Base-by-base conservation (phyloP, 2,797 vertebrate genomes). In the Staurois parvus region DNA sequence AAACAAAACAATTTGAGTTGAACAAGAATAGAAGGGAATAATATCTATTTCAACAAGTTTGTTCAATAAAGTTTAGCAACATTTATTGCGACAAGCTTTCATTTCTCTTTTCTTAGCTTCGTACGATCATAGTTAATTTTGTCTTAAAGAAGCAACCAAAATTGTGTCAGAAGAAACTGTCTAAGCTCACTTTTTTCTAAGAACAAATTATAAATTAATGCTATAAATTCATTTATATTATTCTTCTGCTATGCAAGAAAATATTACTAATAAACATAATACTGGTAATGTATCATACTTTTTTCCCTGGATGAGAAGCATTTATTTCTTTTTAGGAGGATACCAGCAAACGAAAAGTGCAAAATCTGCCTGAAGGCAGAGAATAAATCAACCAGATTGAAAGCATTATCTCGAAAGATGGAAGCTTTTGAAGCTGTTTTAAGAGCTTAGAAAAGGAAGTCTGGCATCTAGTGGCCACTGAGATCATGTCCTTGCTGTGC, bases 401-500 rank as follows among this genome's bases (percentile, higher is more conserved):
- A 2, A 73, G 34, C 7, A 21, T 42, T 37, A 32, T 45, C 40
- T 37, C 26, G 48, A 13, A 34, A 32, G 1, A 5, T 26, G 8
- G 72, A 42, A 52, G 32, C 42, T 67, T 62, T 21, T 21, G 3
- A 69, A 72, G 17, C 11, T 30, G 6, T 66, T 40, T 21, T n/a
- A 67, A 72, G 59, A 1, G 32, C 90, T 94, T 88, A 62, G 89
- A 89, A 93, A 94, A 93, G 89, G 90, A 93, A 96, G 92, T 90
- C 92, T 95, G 95, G 91, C 95, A 96, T 93, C 95, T 96, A 95
- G 94, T 95, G 96, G 96, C 90, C 93, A 90, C 72, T 92, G 29
- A 17, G 89, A 70, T 90, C 32, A 78, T 91, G 78, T 89, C 90
- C 64, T 2, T 59, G 59, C 30, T 30, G 34, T 48, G 12, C 28